Base-by-base conservation (phyloP, 2,113 vertebrate genomes). In the Trachemys scripta region DNA sequence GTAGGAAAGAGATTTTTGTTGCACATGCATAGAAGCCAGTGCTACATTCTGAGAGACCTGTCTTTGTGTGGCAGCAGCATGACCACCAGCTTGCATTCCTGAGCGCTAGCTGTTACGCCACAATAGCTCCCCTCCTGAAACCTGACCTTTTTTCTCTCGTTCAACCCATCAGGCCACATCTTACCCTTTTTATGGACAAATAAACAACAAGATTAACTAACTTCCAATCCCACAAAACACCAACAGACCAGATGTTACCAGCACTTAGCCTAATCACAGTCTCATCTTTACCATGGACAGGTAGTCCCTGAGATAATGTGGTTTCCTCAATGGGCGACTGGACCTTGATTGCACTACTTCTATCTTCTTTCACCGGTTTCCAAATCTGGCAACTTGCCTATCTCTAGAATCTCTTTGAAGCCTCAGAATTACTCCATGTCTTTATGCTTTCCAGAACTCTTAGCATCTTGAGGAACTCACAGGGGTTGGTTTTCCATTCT, bases 381-480 rank as follows among this genome's bases (percentile, higher is more conserved):
- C 12, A 56, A 79, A 27, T 9, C 79, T 22, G 56, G 50, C 69
- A 57, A 9, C 42, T 50, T 27, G 8, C 29, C 79, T 93, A 19
- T 45, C 25, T 82, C 56, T 35, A 4, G 10, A 10, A 12, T 62
- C 38, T 31, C 22, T 16, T 9, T 1, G 8, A 42, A 35, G 12
- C 65, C 4, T 45, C 29, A 42, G 25, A 20, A 19, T 47, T 51
- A 4, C 17, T 22, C 29, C 6, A 2, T 1, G 12, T 80, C 83
- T 2, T n/a, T 38, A 4, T 2, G 0, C 51, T 29, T 47, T 75
- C 50, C 38, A 0, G 1, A 1, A 12, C 11, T 11, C 75, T 16
- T 31, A 5, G 35, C 1, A 13, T 47, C 20, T 85, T 29, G 10
- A 50, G 12, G 50, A 50, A 49, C 13, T 38, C 80, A 4, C 47